These are phyloP conservation scores for Ceryle rudis DNA, from an alignment of 2,797 vertebrate species.

Conservation along the genomic window DNA sequence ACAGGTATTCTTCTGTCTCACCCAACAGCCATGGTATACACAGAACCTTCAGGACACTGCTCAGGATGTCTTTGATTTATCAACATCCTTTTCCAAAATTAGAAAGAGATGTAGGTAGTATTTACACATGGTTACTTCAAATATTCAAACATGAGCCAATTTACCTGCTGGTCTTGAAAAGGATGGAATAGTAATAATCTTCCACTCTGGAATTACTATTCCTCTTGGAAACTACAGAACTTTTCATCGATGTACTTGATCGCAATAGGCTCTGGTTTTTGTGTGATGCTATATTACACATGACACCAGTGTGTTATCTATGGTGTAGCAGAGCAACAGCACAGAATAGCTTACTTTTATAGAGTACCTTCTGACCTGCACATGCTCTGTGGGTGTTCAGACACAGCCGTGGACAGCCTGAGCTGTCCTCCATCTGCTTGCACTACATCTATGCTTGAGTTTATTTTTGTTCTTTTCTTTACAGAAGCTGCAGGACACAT, in stretches of 20 bases:
- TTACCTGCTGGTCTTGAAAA: neutral
- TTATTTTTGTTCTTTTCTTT: neutral
- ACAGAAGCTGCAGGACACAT: neutral
- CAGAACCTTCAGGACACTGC: slow-evolving; percentile 28
- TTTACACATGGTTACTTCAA: neutral
- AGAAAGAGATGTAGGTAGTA: neutral
- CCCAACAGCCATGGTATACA: slow-evolving; percentile 81
- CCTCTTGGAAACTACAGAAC: neutral
- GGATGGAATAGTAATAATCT: neutral
- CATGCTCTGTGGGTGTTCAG: neutral
- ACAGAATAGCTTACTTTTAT: neutral
- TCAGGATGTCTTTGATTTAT: neutral
- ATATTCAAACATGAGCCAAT: neutral
- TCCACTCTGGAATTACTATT: neutral
- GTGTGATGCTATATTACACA: too few species aligned
- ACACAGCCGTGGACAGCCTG: neutral
- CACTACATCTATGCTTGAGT: neutral
- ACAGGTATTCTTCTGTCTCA: slow-evolving; percentile 84
- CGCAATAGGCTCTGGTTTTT: accelerated
- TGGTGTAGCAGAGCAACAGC: neutral
- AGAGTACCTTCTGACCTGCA: neutral
- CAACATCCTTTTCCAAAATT: neutral
- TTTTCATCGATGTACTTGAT: neutral
- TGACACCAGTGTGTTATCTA: accelerated
- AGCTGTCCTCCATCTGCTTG: neutral